phyloP scores from a whole-genome alignment of 2,888 invertebrate species.

The Reticulitermes lucifugus region DNA sequence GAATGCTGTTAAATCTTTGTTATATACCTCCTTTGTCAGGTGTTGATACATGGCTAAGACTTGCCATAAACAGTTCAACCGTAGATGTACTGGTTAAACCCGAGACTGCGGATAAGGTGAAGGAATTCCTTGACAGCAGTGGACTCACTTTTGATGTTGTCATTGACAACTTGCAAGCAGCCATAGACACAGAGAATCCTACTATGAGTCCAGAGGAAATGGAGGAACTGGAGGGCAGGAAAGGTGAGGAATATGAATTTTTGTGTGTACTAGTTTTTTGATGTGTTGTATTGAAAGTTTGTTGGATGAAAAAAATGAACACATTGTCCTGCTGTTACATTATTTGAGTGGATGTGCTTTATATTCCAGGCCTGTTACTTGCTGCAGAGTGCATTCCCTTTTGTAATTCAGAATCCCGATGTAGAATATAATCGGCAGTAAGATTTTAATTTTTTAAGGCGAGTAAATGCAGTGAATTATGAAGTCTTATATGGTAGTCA shows the following conservation, averaged over 20 bases:
- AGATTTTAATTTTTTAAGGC: no score
- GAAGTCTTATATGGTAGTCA: no score
- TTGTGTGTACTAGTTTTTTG: no score
- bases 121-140: slow-evolving; percentile 71
- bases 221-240: slow-evolving; percentile 73
- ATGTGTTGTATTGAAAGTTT: no score
- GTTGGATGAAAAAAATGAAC: no score
- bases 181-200: slow-evolving; percentile 85
- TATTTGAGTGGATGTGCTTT: no score
- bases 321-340: no score
- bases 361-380: no score
- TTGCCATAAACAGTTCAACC: slow-evolving; percentile 46
- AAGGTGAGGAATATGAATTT: slow-evolving; percentile 67
- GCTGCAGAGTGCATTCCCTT: no score
- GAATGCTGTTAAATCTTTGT: background rate
- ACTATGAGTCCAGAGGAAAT: slow-evolving; percentile 74
- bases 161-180: slow-evolving; percentile 81
- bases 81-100: slow-evolving; percentile 76
- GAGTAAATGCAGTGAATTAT: no score
- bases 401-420: no score
- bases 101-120: slow-evolving; percentile 72
- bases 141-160: slow-evolving; percentile 77
- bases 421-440: no score
- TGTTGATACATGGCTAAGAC: slow-evolving; percentile 52
- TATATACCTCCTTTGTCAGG: slow-evolving; percentile 31